Evolutionary conservation across 2,888 invertebrate genomes (phyloP).

Genomic region (Galeopsomyia nigrocyanea): DNA sequence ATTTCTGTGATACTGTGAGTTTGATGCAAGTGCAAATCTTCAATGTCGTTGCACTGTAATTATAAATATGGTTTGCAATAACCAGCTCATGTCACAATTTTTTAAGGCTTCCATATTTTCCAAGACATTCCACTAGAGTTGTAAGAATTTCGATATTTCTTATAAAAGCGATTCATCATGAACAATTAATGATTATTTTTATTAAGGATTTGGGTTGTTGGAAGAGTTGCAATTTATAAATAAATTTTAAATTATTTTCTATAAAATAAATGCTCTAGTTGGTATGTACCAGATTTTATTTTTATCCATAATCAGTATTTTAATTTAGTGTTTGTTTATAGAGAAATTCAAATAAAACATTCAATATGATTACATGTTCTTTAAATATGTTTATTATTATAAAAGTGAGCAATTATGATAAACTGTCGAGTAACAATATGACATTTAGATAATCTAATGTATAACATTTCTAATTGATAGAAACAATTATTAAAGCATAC

Average conservation of each 20-base stretch:
- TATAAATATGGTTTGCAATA: too few species aligned
- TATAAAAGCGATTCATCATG: slow-evolving; percentile 11
- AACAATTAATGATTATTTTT: slow-evolving; percentile 31
- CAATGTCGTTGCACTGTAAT: not conserved
- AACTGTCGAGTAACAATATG: too few species aligned
- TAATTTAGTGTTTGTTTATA: not conserved
- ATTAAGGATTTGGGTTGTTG: slow-evolving; percentile 33
- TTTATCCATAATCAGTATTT: not conserved
- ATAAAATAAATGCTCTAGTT: slow-evolving; percentile 36
- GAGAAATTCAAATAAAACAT: too few species aligned
- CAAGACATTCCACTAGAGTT: slow-evolving; percentile 13
- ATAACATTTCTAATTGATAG: too few species aligned
- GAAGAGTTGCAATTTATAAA: slow-evolving; percentile 2
- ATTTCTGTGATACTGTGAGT: slow-evolving; percentile 29
- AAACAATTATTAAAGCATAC: too few species aligned
- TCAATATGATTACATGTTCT: too few species aligned
- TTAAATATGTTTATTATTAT: too few species aligned
- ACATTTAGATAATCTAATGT: too few species aligned
- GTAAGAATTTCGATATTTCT: not conserved
- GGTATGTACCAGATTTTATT: not conserved
- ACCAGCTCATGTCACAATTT: not conserved
- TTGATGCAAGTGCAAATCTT: slow-evolving; percentile 14
- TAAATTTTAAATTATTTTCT: slow-evolving; percentile 41
- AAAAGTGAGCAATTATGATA: too few species aligned
- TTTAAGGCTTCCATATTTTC: slow-evolving; percentile 18